phyloP scores from a whole-genome alignment of 1,140 invertebrate species.

The Laupala kohalensis region DNA sequence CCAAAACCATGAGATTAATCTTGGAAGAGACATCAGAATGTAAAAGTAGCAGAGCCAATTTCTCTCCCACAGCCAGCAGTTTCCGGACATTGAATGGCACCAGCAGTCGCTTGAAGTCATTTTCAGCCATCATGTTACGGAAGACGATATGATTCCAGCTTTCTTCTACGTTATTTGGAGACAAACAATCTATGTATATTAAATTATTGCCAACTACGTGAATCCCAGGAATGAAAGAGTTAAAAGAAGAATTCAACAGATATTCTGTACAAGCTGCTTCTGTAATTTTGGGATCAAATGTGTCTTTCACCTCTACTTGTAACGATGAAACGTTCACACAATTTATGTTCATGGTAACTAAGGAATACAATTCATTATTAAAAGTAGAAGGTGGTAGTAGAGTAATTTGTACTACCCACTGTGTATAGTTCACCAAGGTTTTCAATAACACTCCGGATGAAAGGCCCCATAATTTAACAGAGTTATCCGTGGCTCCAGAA shows the following conservation, averaged over 20 bases:
- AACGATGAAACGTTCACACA: background rate
- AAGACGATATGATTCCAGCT: background rate
- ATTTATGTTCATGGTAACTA: background rate
- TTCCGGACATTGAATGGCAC: background rate
- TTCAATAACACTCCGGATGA: background rate
- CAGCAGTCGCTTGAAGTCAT: background rate
- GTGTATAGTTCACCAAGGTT: background rate
- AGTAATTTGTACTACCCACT: constrained; percentile 5
- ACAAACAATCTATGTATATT: background rate
- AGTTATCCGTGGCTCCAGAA: background rate
- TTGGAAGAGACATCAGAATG: background rate
- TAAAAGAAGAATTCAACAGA: background rate
- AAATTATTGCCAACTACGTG: background rate
- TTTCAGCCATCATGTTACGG: background rate
- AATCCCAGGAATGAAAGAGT: background rate
- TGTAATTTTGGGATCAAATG: background rate
- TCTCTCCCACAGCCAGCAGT: constrained; percentile 4
- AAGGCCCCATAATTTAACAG: background rate
- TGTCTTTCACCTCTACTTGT: background rate
- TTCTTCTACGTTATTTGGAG: no score
- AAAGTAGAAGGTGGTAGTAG: background rate
- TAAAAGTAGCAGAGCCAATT: constrained; percentile 1
- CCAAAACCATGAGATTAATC: background rate
- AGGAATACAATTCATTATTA: background rate
- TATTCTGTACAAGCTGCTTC: background rate